Conservation (phyloP, 2,888 invertebrate genomes). For the Morpho deidamia region DNA sequence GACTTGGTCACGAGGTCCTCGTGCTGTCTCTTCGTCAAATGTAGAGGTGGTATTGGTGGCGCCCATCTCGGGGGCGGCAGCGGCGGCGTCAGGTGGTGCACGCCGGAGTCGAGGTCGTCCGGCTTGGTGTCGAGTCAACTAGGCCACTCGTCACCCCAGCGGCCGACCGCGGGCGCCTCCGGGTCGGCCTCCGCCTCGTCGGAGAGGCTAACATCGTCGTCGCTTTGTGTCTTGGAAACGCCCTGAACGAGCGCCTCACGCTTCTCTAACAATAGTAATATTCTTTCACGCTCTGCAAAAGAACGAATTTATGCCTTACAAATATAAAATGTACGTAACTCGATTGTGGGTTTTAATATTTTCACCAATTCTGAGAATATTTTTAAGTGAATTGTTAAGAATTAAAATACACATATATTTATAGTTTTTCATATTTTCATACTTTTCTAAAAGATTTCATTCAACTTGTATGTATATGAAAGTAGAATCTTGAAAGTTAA, state of each 20-base stretch:
- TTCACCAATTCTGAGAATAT: too few species aligned
- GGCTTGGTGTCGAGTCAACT: constrained; percentile 92
- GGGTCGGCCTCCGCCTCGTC: constrained; percentile 71
- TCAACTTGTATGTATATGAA: too few species aligned
- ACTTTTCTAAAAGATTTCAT: too few species aligned
- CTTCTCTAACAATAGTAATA: constrained; percentile 80
- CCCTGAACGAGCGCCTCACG: constrained; percentile 79
- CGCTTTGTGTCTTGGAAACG: constrained; percentile 43
- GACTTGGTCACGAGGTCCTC: constrained; percentile 88
- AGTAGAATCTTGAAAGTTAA: too few species aligned
- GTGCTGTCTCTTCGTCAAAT: constrained; percentile 77
- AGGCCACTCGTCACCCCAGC: constrained; percentile 97
- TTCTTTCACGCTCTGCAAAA: constrained; percentile 87
- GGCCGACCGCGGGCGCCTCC: constrained; percentile 87
- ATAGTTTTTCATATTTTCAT: too few species aligned
- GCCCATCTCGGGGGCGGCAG: constrained; percentile 59
- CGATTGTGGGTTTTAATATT: too few species aligned
- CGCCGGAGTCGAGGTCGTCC: constrained; percentile 41
- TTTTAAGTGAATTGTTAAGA: too few species aligned
- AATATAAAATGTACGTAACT: too few species aligned
- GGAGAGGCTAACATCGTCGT: constrained; percentile 33
- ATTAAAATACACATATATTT: too few species aligned
- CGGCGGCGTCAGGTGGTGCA: constrained; percentile 45
- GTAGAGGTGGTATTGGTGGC: constrained; percentile 40
- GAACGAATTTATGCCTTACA: constrained; percentile 10